Evolutionary conservation across 2,797 vertebrate species (phyloP).

Genomic region (Nannoperca obscura): DNA sequence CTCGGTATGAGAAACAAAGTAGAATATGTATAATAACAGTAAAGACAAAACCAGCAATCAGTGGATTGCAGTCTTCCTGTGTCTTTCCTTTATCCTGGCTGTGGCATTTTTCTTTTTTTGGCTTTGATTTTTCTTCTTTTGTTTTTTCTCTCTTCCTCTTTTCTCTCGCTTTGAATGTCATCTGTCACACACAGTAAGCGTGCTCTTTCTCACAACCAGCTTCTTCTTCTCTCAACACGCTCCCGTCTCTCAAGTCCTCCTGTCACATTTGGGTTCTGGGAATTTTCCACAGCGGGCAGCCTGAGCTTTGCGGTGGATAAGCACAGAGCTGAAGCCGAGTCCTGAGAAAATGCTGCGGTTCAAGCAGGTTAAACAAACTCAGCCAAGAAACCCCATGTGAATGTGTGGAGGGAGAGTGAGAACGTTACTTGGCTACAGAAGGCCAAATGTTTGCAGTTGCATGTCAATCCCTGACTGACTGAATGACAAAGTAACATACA

Average conservation of each 20-base stretch:
- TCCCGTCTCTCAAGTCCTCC: slow-evolving; percentile 36
- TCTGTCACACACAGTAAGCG: slow-evolving; percentile 29
- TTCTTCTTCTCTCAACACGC: slow-evolving; percentile 24
- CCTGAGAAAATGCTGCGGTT: slow-evolving; percentile 75
- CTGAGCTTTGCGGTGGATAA: slow-evolving; percentile 64
- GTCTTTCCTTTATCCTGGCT: slow-evolving; percentile 2
- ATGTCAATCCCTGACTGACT: slow-evolving; percentile 20
- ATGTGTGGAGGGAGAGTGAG: slow-evolving; percentile 11
- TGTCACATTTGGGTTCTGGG: slow-evolving; percentile 56
- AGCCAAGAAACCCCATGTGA: slow-evolving; percentile 35
- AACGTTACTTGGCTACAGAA: slow-evolving; percentile 26
- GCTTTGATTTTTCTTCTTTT: background rate
- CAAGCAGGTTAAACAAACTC: slow-evolving; percentile 81
- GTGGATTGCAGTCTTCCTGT: slow-evolving; percentile 15
- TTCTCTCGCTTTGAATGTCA: slow-evolving; percentile 32
- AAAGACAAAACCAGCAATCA: slow-evolving; percentile 17
- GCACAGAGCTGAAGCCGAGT: slow-evolving; percentile 59
- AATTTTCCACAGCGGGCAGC: slow-evolving; percentile 69
- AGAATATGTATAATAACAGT: slow-evolving; percentile 2
- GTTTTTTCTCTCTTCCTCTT: background rate
- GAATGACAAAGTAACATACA: background rate
- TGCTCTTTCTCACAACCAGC: slow-evolving; percentile 20
- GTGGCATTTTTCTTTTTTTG: slow-evolving; percentile 9
- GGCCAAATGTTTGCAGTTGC: slow-evolving; percentile 35
- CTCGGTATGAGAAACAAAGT: background rate